Percentiles rank a stretch among this genome's conserved stretches.
Evolutionary conservation across 2,888 invertebrate genomes (phyloP).

Genomic region (Pseudococcus longispinus): DNA sequence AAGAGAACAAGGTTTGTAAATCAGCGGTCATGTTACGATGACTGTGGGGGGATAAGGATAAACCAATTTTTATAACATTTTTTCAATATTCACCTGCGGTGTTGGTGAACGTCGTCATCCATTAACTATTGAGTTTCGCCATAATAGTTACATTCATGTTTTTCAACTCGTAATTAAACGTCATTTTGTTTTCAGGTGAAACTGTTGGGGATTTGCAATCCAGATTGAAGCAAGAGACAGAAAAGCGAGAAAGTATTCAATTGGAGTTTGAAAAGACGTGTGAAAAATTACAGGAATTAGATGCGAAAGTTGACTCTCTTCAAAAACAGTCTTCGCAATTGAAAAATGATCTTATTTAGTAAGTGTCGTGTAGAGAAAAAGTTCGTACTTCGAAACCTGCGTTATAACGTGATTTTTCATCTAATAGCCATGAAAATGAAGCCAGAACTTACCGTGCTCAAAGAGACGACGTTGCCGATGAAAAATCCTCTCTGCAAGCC

Average conservation of each 20-base stretch:
- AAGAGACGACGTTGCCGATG: constrained; percentile 75
- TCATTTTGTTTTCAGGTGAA: not conserved
- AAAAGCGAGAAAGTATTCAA: constrained; percentile 15
- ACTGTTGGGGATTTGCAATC: not conserved
- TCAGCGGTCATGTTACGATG: not conserved
- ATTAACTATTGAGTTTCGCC: too few species aligned
- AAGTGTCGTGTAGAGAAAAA: not conserved
- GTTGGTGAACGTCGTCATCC: too few species aligned
- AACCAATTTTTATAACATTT: too few species aligned
- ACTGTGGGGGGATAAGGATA: too few species aligned
- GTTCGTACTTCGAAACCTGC: not conserved
- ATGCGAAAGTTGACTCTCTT: not conserved
- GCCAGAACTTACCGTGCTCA: constrained; percentile 72
- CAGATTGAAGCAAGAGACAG: not conserved
- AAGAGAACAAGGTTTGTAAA: constrained; percentile 68
- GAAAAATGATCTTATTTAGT: constrained; percentile 42
- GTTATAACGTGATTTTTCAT: not conserved
- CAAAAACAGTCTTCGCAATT: constrained; percentile 2
- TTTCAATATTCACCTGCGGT: too few species aligned
- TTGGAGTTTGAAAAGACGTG: not conserved
- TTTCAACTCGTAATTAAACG: not conserved
- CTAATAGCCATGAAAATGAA: constrained; percentile 69
- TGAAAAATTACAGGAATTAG: not conserved
- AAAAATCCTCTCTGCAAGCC: constrained; percentile 76
- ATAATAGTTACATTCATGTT: too few species aligned